Evolutionary conservation across 2,888 invertebrate species (phyloP).

Genomic region (Apamea monoglypha): DNA sequence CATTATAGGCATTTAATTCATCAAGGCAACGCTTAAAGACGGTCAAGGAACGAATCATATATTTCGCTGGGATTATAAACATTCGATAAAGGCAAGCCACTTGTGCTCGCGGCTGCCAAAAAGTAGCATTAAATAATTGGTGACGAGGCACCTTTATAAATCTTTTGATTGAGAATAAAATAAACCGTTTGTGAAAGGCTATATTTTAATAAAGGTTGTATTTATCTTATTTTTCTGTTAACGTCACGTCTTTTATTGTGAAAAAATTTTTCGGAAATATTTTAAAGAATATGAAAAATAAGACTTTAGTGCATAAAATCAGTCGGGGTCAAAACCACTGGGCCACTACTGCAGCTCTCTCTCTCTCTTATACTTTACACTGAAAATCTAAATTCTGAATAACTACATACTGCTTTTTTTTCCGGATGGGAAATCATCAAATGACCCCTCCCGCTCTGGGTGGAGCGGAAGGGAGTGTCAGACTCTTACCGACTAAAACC

Average conservation of each 20-base stretch:
- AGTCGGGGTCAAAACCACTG: no score
- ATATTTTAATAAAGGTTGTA: background rate
- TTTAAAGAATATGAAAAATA: background rate
- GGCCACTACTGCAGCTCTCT: no score
- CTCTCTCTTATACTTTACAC: no score
- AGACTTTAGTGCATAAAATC: no score
- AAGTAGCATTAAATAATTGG: constrained; percentile 27
- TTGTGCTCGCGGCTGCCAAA: constrained; percentile 31
- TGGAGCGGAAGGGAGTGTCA: no score
- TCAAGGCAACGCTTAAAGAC: constrained; percentile 48
- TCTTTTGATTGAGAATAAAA: constrained; percentile 7
- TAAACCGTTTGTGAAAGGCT: constrained; percentile 3
- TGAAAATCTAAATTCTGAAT: no score
- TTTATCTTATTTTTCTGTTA: background rate
- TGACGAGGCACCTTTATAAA: constrained; percentile 43
- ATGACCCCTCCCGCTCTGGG: no score
- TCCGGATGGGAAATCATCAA: no score
- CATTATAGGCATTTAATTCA: constrained; percentile 14
- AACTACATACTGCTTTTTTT: no score
- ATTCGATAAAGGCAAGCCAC: constrained; percentile 50
- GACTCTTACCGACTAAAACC: no score
- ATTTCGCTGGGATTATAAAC: constrained; percentile 54
- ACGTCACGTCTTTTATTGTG: background rate
- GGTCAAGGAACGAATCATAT: constrained; percentile 55
- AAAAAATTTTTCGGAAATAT: background rate